Evolutionary conservation across 2,113 vertebrate species (phyloP), one percentile per base, ranked within the genome.

Genomic region (Callipepla californica): DNA sequence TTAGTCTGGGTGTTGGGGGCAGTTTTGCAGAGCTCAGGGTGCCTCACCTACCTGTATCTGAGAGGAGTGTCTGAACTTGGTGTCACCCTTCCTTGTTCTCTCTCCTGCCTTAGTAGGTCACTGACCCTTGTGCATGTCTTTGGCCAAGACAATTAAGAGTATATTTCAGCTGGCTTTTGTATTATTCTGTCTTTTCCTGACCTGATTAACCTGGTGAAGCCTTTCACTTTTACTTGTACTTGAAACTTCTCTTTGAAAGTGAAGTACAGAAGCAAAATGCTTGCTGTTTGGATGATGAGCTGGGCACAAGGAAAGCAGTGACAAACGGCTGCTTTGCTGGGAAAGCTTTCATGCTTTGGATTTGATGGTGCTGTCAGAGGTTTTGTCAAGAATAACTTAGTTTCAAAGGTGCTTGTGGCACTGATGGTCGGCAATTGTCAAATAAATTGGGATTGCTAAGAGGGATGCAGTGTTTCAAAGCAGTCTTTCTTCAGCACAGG

Each of bases 401-500:
- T 62, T 86, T 87, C 74, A 85, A 42, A 94, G 67, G 59, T 59
- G 81, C 59, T 74, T 0, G 0, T 53, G 87, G 66, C 30, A 58
- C 50, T 38, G 58, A 15, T 82, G 85, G 88, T 47, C 82, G 82
- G 76, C 8, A 32, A 23, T 12, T 91, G 58, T 74, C 63, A 90
- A 45, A 79, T 59, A 61, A 47, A 91, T 84, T 73, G 68, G 58
- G 66, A 79, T 50, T 22, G n/a, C 70, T 74, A 47, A 0, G 2
- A 90, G 69, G 2, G 3, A 70, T 19, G 34, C 47, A 62, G 44
- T 0, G 0, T 48, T 92, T 92, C 59, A 82, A 77, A 87, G 58
- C 0, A 0, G 2, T 72, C 34, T 69, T 62, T 47, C 40, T 22
- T 4, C 4, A n/a, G 36, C 40, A 57, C 0, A 5, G 75, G 59